A percentile compares a stretch with the other conserved stretches of the same genome.
Evolutionary conservation across 2,888 invertebrate genomes (phyloP).

Genomic region (Homarus gammarus): DNA sequence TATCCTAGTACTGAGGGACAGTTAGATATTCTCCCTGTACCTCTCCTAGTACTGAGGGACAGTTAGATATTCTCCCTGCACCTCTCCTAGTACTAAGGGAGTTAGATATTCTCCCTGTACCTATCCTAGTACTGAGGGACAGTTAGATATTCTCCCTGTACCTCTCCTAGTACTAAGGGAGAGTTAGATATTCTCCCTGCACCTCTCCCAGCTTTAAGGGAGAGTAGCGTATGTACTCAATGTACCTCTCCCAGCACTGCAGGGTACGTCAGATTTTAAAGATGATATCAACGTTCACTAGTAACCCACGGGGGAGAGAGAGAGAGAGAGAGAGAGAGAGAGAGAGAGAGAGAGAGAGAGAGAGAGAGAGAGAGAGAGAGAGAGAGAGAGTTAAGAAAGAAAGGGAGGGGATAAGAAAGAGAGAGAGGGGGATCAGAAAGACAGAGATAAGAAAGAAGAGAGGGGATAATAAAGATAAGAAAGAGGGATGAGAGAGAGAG

Average conservation of each 20-base stretch:
- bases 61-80: too few species aligned
- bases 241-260: not conserved
- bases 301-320: not conserved
- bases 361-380: not conserved
- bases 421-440: not conserved
- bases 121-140: too few species aligned
- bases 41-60: too few species aligned
- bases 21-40: too few species aligned
- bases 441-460: not conserved
- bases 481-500: not conserved
- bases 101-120: too few species aligned
- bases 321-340: not conserved
- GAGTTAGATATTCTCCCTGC: slow-evolving; percentile 8
- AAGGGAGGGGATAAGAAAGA: not conserved
- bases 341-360: slow-evolving; percentile 4
- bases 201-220: not conserved
- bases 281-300: too few species aligned
- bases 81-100: too few species aligned
- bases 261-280: too few species aligned
- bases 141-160: too few species aligned
- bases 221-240: not conserved
- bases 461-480: too few species aligned
- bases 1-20: too few species aligned
- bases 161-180: too few species aligned
- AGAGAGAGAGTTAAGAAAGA: slow-evolving; percentile 18